Base-by-base conservation (phyloP, 1,140 invertebrate genomes). In the Brachionus paranguensis region DNA sequence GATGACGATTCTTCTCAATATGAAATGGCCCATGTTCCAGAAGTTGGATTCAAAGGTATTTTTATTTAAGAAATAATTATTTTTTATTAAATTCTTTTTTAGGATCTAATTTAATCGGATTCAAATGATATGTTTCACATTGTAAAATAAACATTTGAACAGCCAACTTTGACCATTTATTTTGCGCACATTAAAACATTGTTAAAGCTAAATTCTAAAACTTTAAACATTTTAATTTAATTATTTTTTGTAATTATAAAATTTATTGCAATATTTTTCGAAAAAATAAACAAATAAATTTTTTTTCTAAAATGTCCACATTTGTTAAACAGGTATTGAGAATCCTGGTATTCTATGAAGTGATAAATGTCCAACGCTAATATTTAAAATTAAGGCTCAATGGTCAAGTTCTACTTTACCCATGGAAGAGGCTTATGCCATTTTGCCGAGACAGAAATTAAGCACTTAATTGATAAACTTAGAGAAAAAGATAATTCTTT, bases 11-110 rank as follows among this genome's bases (percentile, higher is more conserved):
- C 72, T 20, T 50, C 72, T 12, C 41, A 76, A 14, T 76, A 50
- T 50, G 72, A 76, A 27, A 76, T 76, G 72, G 72, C 72, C 7
- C 72, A 76, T 76, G 72, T 76, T 12, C 72, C 72, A 27, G 72
- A 76, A 76, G 72, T 76, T 47, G 72, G 72, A 20, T 76, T 76
- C 17, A 72, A 72, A 43, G 68, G 68, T 72, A 43, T 10, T 33
- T 64, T 65, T 6, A 27, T 65, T 53, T 53, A 4, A 17, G 7
- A 53, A n/a, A 53, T n/a, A 53, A 53, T 17, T 14, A 14, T 53
- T 60, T 60, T n/a, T 1, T 20, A 27, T 2, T 20, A 8, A 60
- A 10, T 60, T 60, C 0, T 10, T 60, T 60, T 60, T 27, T 60
- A 60, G 53, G 53, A 60, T 60, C 53, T 20, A 60, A 60, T 60